Evolutionary conservation across 1,140 invertebrate species (phyloP).

Genomic region (Phymastichus coffea): DNA sequence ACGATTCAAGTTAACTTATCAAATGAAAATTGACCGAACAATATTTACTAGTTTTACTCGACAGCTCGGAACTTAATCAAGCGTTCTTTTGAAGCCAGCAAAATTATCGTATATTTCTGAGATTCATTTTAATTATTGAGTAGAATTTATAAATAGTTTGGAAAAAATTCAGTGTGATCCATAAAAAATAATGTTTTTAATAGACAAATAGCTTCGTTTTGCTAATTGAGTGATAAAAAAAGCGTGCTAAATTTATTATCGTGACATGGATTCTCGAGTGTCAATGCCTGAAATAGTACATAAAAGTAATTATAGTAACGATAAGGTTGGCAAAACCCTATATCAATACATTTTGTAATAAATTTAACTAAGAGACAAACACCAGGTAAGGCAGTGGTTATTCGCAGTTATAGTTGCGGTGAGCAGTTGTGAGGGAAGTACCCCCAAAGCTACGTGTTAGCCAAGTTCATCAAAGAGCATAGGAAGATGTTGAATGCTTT

Average conservation of each 20-base stretch:
- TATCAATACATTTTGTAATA: slow-evolving; percentile 21
- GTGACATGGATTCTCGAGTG: slow-evolving; percentile 21
- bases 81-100: too few species aligned
- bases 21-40: neutral
- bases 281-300: slow-evolving; percentile 5
- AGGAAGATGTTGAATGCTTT: slow-evolving; percentile 22
- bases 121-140: too few species aligned
- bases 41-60: too few species aligned
- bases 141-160: neutral
- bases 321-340: slow-evolving; percentile 23
- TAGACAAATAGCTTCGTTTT: too few species aligned
- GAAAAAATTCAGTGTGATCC: neutral
- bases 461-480: slow-evolving; percentile 46
- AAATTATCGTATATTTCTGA: too few species aligned
- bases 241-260: slow-evolving; percentile 26
- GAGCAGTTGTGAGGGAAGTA: slow-evolving; percentile 57
- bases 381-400: slow-evolving; percentile 59
- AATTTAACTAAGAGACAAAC: slow-evolving; percentile 51
- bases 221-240: slow-evolving; percentile 22
- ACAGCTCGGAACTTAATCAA: too few species aligned
- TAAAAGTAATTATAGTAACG: slow-evolving; percentile 21
- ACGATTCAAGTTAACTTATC: too few species aligned
- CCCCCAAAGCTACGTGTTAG: slow-evolving; percentile 59
- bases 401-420: slow-evolving; percentile 60
- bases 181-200: too few species aligned